phyloP scores from a whole-genome alignment of 23 tunicate species.

The Trididemnum nubilum region DNA sequence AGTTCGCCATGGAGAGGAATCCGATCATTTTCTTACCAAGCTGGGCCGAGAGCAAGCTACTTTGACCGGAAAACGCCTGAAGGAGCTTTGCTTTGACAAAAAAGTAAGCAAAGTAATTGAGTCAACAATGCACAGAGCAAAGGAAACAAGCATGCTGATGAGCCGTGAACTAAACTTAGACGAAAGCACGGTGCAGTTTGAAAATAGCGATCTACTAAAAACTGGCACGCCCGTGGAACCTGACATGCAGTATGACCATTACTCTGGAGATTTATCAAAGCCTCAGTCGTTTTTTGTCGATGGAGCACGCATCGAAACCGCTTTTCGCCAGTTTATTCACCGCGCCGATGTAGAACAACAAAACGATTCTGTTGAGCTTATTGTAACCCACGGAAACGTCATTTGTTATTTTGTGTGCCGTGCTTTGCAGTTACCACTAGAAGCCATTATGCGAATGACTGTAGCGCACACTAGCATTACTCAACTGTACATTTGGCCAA shows the following conservation, averaged over 20 bases:
- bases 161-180: constrained; percentile 37
- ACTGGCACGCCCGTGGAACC: constrained; percentile 85
- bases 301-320: constrained; percentile 86
- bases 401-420: constrained; percentile 89
- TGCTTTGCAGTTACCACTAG: constrained; percentile 84
- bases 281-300: constrained; percentile 67
- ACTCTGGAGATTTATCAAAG: constrained; percentile 50
- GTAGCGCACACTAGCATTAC: constrained; percentile 87
- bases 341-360: constrained; percentile 70
- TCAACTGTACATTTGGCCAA: constrained; percentile 57
- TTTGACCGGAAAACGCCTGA: constrained; percentile 62
- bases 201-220: constrained; percentile 54
- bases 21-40: constrained; percentile 49
- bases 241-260: constrained; percentile 41
- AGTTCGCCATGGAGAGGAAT: constrained; percentile 89
- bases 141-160: constrained; percentile 66
- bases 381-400: constrained; percentile 94
- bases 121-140: constrained; percentile 82
- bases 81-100: constrained; percentile 49
- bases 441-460: constrained; percentile 78
- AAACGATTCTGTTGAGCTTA: constrained; percentile 62
- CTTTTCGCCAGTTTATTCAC: constrained; percentile 77
- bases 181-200: constrained; percentile 4
- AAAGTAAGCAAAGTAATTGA: constrained; percentile 34
- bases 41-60: constrained; percentile 82